Percentiles rank a stretch among this genome's conserved stretches.
Conservation (phyloP, 2,888 invertebrate genomes). For the Xestia xanthographa region DNA sequence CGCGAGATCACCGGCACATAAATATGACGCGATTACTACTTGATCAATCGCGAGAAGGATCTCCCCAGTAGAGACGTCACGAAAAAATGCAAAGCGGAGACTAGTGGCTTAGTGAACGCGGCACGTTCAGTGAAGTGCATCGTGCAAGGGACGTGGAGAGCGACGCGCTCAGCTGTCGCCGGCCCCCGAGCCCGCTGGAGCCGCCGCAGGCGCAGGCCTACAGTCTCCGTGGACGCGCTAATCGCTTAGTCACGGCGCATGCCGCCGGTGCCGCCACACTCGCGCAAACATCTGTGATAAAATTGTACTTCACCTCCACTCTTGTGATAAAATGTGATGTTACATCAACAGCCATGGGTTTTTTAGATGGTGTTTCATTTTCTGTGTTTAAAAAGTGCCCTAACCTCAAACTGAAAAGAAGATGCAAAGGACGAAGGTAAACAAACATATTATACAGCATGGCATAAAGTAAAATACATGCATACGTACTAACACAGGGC, state of each 20-base stretch:
- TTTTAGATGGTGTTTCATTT: conserved; percentile 81
- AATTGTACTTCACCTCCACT: conserved; percentile 65
- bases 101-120: conserved; percentile 53
- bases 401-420: conserved; percentile 80
- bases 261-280: conserved; percentile 75
- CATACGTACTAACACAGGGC: conserved; percentile 10
- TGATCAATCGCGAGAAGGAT: conserved; percentile 46
- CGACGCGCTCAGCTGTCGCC: conserved; percentile 62
- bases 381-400: conserved; percentile 87
- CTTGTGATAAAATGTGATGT: conserved; percentile 79
- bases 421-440: conserved; percentile 77
- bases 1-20: conserved; percentile 37
- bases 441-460: conserved; percentile 45
- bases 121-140: conserved; percentile 74
- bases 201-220: conserved; percentile 61
- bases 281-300: conserved; percentile 78
- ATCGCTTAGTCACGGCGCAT: conserved; percentile 82
- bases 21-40: conserved; percentile 52
- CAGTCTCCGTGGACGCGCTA: conserved; percentile 71
- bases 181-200: conserved; percentile 61
- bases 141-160: conserved; percentile 66
- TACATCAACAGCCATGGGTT: conserved; percentile 78
- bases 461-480: conserved; percentile 20
- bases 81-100: conserved; percentile 51
- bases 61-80: conserved; percentile 45